Conservation (phyloP, 1,140 invertebrate genomes). For the Eueides isabella region DNA sequence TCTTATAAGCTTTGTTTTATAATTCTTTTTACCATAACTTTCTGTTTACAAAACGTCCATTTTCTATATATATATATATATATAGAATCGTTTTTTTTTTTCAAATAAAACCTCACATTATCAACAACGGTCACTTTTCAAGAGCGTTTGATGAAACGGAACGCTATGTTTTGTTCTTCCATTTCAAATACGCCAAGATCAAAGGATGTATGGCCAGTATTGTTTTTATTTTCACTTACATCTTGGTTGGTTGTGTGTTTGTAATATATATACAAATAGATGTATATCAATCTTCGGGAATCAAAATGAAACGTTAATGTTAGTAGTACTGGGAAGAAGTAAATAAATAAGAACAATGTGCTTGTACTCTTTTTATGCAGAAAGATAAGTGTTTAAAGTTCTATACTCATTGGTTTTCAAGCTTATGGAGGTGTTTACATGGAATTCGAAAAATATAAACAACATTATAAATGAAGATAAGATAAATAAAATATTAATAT, state of each 20-base stretch:
- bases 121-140: conserved; percentile 26
- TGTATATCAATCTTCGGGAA: not conserved
- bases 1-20: no score
- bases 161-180: conserved; percentile 16
- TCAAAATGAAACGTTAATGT: not conserved
- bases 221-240: conserved; percentile 18
- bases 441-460: no score
- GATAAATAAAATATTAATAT: no score
- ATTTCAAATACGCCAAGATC: conserved; percentile 25
- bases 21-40: no score
- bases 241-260: conserved; percentile 3
- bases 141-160: conserved; percentile 18
- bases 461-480: no score
- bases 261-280: not conserved
- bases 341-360: no score
- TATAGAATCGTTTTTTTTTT: no score
- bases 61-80: not conserved
- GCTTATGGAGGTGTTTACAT: no score
- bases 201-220: conserved; percentile 16
- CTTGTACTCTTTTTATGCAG: no score
- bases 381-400: no score
- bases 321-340: not conserved
- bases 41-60: not conserved
- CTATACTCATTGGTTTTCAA: no score
- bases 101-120: conserved; percentile 14